Evolutionary conservation across 2,797 vertebrate species (phyloP).

Genomic region (Netta rufina): DNA sequence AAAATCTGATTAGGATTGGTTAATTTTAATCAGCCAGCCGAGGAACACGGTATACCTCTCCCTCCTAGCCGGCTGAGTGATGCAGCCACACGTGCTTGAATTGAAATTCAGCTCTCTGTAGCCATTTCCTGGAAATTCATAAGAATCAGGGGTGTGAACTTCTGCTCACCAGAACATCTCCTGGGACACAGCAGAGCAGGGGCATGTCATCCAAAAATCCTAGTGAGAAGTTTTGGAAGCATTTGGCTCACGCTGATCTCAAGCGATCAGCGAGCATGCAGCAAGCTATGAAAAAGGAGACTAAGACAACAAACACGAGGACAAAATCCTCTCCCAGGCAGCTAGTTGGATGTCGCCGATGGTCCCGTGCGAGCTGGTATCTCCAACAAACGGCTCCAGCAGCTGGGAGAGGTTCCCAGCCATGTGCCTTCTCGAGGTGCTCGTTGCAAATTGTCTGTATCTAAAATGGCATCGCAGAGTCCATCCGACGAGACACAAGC

Average conservation of each 20-base stretch:
- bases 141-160: background rate
- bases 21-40: background rate
- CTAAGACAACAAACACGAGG: background rate
- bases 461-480: background rate
- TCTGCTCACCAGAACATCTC: background rate
- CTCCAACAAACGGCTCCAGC: background rate
- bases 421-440: background rate
- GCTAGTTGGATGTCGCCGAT: background rate
- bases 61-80: background rate
- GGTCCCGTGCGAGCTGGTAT: background rate
- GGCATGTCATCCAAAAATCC: background rate
- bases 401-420: background rate
- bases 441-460: background rate
- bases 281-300: background rate
- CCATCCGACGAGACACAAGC: background rate
- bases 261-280: background rate
- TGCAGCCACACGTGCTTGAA: background rate
- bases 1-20: conserved; percentile 48
- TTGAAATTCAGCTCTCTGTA: background rate
- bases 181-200: background rate
- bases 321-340: background rate
- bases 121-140: background rate
- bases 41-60: background rate
- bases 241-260: background rate
- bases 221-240: background rate